These are phyloP conservation scores for Leptinotarsa peninsularis DNA, from an alignment of 2,888 invertebrate species.

Conservation along the genomic window DNA sequence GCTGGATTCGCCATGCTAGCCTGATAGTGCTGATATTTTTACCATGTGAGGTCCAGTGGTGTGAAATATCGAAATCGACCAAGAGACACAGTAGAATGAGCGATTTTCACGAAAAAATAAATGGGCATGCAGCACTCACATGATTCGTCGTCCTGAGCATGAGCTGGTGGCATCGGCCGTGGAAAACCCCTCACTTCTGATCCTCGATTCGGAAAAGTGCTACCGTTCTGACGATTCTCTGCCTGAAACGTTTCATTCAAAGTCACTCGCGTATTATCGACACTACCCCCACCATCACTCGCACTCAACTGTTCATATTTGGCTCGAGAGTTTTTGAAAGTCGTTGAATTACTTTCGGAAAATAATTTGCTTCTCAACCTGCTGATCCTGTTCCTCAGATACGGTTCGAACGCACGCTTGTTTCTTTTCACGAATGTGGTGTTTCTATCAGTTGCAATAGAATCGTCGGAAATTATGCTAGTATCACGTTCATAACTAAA, in stretches of 20 bases:
- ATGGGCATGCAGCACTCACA: conserved; percentile 53
- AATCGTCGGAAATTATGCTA: conserved; percentile 56
- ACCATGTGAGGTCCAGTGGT: no score
- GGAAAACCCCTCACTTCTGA: conserved; percentile 42
- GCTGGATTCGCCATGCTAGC: no score
- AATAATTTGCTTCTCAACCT: conserved; percentile 31
- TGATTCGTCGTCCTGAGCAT: conserved; percentile 60
- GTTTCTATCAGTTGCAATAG: conserved; percentile 49
- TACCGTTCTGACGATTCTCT: conserved; percentile 45
- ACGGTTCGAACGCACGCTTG: conserved; percentile 48
- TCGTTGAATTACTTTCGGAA: conserved; percentile 31
- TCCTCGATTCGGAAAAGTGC: conserved; percentile 41
- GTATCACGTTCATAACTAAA: conserved; percentile 58
- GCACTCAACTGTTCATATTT: not conserved
- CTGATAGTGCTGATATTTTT: no score
- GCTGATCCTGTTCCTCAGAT: conserved; percentile 16
- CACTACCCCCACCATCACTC: conserved; percentile 39
- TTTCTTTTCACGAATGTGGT: conserved; percentile 27
- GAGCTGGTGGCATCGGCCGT: conserved; percentile 62
- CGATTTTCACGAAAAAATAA: not conserved
- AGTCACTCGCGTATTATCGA: conserved; percentile 47
- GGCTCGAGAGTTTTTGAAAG: not conserved
- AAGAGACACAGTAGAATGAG: no score
- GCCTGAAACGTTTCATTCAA: conserved; percentile 33
- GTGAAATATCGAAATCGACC: no score